Conservation (phyloP, 2,797 vertebrate species). For the Hoplostethus atlanticus region DNA sequence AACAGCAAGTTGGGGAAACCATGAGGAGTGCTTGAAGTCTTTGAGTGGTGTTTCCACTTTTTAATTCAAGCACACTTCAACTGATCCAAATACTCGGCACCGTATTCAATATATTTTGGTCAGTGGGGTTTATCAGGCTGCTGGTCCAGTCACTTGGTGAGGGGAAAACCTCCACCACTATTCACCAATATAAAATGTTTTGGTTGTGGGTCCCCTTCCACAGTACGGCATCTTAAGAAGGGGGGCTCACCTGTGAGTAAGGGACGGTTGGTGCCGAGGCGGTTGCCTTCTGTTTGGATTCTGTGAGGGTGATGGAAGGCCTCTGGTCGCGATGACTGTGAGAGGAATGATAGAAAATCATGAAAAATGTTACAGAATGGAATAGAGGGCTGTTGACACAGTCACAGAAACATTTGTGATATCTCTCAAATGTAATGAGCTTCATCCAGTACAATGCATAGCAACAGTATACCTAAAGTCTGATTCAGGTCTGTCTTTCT, state of each 20-base stretch:
- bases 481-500: no score
- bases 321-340: slow-evolving; percentile 85
- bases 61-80: no score
- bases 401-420: background rate
- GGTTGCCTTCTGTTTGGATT: slow-evolving; percentile 81
- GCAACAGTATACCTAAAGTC: slow-evolving; percentile 3
- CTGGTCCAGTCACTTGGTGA: background rate
- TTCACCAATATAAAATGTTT: background rate
- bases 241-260: slow-evolving; percentile 88
- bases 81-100: no score
- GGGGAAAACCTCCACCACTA: background rate
- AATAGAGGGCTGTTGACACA: background rate
- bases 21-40: no score
- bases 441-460: background rate
- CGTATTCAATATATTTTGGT: no score
- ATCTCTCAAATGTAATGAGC: background rate
- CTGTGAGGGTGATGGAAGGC: slow-evolving; percentile 87
- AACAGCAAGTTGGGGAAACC: background rate
- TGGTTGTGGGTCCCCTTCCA: slow-evolving; percentile 1
- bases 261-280: slow-evolving; percentile 82
- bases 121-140: no score
- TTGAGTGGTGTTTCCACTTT: no score
- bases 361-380: slow-evolving; percentile 20
- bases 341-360: slow-evolving; percentile 57
- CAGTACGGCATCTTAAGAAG: slow-evolving; percentile 13